Evolutionary conservation across 2,797 vertebrate species (phyloP), one percentile per base, ranked within the genome.

Genomic region (Spizella passerina): DNA sequence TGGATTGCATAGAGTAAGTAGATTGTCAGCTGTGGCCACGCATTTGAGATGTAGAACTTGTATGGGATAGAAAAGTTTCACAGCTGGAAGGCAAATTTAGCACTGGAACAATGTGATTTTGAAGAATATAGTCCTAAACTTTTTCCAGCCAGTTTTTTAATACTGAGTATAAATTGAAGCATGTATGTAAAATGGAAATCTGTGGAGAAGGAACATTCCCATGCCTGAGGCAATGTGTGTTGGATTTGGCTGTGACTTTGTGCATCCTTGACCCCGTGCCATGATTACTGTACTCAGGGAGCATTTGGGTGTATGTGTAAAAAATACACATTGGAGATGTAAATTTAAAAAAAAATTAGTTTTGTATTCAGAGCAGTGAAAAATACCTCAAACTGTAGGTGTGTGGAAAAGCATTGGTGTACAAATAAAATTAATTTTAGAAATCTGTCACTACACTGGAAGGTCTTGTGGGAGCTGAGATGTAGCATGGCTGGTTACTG

Each of bases 221-320:
- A 12, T 65, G 47, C 61, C 56, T 22, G 4, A 55, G 57, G 32
- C 53, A 20, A 55, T 5, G 30, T 53, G 43, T 12, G 4, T 77
- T 89, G 75, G 32, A 14, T 87, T 89, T 89, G 68, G 27, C 41
- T 88, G 68, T 81, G 70, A 21, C 36, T 90, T 76, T 26, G 22
- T 60, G 57, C 46, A 20, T 93, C 50, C 72, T 88, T 91, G 66
- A 82, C 18, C 23, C 7, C 13, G 1, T 63, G 27, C 52, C 5
- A 6, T 43, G 59, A n/a, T 68, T 44, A 8, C 55, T 76, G 55
- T 64, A 8, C 18, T 84, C 43, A 14, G 27, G 43, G 69, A 27
- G 24, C 55, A 23, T 5, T 59, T 34, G 20, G 27, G 34, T 64
- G 4, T 26, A 1, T 6, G 3, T 66, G 29, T 70, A 22, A 27